These are phyloP conservation scores for Heteromurus nitidus DNA, from an alignment of 2,888 invertebrate species.

Conservation along the genomic window DNA sequence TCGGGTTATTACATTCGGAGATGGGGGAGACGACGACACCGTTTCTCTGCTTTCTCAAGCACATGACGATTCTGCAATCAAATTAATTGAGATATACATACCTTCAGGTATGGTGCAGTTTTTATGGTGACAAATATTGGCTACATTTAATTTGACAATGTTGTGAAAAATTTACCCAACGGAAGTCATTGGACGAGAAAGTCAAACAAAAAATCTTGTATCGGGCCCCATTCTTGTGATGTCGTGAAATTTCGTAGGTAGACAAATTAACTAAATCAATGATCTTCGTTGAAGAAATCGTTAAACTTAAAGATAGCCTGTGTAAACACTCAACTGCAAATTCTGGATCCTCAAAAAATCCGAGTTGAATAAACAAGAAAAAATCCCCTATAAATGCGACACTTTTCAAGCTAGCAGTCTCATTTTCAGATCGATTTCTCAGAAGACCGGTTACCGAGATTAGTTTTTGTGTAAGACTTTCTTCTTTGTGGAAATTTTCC, in stretches of 20 bases:
- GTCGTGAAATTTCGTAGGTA: not conserved
- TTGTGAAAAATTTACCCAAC: not conserved
- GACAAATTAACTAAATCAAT: not conserved
- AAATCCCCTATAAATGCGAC: not conserved
- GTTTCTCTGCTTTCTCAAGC: not conserved
- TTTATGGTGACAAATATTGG: not conserved
- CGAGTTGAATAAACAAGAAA: not conserved
- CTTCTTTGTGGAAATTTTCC: no score
- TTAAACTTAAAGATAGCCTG: not conserved
- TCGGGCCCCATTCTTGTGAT: not conserved
- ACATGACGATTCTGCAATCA: not conserved
- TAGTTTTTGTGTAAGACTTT: no score
- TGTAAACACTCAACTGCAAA: no score
- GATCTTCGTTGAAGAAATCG: not conserved
- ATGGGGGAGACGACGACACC: not conserved
- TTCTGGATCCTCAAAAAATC: not conserved
- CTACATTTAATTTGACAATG: not conserved
- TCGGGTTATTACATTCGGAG: not conserved
- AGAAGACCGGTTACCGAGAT: no score
- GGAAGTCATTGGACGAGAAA: conserved; percentile 1
- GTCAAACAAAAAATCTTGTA: not conserved
- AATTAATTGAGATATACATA: not conserved
- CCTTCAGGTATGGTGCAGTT: not conserved
- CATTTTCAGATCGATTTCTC: not conserved
- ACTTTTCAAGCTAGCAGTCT: not conserved